phyloP scores from a whole-genome alignment of 2,113 vertebrate species.

The Hypomesus transpacificus region DNA sequence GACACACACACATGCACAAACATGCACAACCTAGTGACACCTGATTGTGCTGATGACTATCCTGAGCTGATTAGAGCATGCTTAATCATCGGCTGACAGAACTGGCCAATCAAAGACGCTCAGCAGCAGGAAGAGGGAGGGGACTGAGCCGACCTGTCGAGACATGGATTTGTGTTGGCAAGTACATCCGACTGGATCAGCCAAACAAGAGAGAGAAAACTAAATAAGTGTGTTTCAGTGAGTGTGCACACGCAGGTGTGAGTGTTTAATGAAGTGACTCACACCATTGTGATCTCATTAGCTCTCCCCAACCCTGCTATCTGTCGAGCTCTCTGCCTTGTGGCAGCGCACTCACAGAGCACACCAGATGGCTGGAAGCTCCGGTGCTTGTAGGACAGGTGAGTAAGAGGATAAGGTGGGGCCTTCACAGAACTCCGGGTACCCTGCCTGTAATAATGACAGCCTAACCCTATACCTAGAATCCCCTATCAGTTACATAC shows the following conservation, averaged over 20 bases:
- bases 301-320: background rate
- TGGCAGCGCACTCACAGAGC: background rate
- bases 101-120: conserved; percentile 46
- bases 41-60: conserved; percentile 42
- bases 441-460: background rate
- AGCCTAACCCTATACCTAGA: background rate
- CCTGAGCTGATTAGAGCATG: conserved; percentile 50
- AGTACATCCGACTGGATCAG: conserved; percentile 25
- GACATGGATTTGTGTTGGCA: background rate
- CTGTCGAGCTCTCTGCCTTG: background rate
- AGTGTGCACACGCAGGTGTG: background rate
- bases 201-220: conserved; percentile 12
- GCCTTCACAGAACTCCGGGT: background rate
- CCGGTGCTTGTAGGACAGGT: background rate
- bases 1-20: conserved; percentile 36
- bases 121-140: conserved; percentile 7
- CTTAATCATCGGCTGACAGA: conserved; percentile 58
- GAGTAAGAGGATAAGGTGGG: background rate
- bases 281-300: background rate
- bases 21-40: conserved; percentile 35
- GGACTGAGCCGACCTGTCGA: too few species aligned
- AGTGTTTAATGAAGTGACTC: conserved; percentile 3
- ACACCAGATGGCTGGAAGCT: background rate
- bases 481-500: background rate
- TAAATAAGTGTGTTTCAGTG: background rate